These are phyloP conservation scores for Gastrophryne carolinensis DNA, from an alignment of 2,797 vertebrate species.

Conservation along the genomic window DNA sequence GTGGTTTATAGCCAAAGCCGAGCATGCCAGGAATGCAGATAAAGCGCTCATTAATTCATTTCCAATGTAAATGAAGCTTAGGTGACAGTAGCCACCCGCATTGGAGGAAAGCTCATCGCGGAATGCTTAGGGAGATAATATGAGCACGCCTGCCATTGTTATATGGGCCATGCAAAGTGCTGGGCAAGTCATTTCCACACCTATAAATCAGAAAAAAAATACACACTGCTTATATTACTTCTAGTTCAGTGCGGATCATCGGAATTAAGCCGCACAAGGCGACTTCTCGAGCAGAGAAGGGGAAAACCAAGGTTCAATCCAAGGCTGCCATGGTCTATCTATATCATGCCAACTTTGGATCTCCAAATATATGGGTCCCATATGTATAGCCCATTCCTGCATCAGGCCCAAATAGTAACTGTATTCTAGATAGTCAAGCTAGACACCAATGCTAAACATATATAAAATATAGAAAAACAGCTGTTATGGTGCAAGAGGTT, in stretches of 20 bases:
- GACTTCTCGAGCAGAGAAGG: conserved; percentile 15
- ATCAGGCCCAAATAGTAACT: too few relatives aligned
- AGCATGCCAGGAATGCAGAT: conserved; percentile 52
- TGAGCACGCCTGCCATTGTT: conserved; percentile 23
- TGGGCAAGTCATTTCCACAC: background rate
- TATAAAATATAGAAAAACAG: too few relatives aligned
- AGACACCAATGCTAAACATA: too few relatives aligned
- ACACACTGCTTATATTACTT: conserved; percentile 22
- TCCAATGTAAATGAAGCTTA: conserved; percentile 35
- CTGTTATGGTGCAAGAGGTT: too few relatives aligned
- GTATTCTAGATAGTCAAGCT: too few relatives aligned
- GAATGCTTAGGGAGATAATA: conserved; percentile 30
- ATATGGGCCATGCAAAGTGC: conserved; percentile 24
- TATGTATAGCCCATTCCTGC: too few relatives aligned
- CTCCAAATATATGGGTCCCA: too few relatives aligned
- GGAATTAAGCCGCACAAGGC: conserved; percentile 23
- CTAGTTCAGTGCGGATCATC: conserved; percentile 21
- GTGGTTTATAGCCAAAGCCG: conserved; percentile 52
- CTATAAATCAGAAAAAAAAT: conserved; percentile 31
- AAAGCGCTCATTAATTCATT: conserved; percentile 37
- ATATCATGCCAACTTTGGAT: too few relatives aligned
- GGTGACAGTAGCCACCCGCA: conserved; percentile 1
- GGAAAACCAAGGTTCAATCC: background rate
- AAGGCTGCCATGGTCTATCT: too few relatives aligned
- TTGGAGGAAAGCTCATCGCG: conserved; percentile 17